These are phyloP conservation scores for Trididemnum clinides DNA, from an alignment of 23 tunicate species.

Conservation along the genomic window DNA sequence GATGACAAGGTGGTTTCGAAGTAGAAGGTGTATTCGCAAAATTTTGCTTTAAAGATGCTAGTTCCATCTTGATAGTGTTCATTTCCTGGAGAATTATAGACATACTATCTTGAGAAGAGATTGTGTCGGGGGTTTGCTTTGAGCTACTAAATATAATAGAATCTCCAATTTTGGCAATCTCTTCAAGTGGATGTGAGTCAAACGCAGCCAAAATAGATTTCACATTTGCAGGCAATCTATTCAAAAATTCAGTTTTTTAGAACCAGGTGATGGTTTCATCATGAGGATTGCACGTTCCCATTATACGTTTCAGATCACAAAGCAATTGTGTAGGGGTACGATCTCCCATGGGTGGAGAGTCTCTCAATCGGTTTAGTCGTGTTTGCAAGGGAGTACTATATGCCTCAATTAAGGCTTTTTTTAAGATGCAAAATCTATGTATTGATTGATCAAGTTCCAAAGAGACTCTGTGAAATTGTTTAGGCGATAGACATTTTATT, in stretches of 20 bases:
- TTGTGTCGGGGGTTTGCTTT: background rate
- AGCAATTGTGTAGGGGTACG: slow-evolving; percentile 5
- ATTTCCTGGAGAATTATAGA: background rate
- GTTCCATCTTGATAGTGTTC: background rate
- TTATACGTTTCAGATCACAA: background rate
- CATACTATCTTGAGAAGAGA: background rate
- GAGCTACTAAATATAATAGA: background rate
- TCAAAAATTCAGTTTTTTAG: background rate
- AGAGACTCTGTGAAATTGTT: background rate
- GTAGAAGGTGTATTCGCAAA: too few species aligned
- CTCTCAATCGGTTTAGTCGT: background rate
- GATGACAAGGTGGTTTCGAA: background rate
- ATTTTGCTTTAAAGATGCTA: background rate
- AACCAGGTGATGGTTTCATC: background rate
- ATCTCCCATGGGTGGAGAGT: slow-evolving; percentile 3
- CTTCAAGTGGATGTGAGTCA: background rate
- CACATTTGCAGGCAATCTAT: background rate
- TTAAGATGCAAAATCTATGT: background rate
- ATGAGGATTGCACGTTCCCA: background rate
- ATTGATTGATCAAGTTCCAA: background rate
- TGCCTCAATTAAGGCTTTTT: background rate
- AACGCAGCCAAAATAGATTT: background rate
- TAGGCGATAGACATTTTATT: background rate
- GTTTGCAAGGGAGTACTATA: background rate
- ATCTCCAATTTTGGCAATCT: background rate